Evolutionary conservation across 2,113 vertebrate genomes (phyloP).

Genomic region (Cryptomyrus ogoouensis): DNA sequence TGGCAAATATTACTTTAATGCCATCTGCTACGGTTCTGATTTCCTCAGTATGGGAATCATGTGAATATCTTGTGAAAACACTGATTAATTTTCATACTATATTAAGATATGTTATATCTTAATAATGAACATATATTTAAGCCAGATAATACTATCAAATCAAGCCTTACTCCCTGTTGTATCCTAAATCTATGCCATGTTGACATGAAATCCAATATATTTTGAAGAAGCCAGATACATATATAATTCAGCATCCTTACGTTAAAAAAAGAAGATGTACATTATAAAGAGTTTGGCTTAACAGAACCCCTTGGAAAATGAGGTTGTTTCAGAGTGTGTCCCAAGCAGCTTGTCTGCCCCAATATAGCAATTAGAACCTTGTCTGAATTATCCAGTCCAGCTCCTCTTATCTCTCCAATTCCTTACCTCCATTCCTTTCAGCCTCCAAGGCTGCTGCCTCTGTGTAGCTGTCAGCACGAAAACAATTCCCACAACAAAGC

Average conservation of each 20-base stretch:
- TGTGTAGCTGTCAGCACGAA: conserved; percentile 22
- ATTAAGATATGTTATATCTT: not conserved
- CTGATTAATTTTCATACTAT: not conserved
- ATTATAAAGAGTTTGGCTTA: not conserved
- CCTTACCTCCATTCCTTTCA: conserved; percentile 7
- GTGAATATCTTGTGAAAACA: not conserved
- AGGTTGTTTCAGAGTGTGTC: conserved; percentile 26
- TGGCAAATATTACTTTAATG: not conserved
- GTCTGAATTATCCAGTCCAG: conserved; percentile 55
- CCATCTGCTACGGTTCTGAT: not conserved
- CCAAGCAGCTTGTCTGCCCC: conserved; percentile 37
- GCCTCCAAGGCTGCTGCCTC: conserved; percentile 18
- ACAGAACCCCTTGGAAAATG: not conserved
- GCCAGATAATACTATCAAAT: not conserved
- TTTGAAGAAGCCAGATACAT: not conserved
- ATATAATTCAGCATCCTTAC: not conserved
- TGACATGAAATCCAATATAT: not conserved
- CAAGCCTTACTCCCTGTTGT: not conserved
- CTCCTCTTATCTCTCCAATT: conserved; percentile 44
- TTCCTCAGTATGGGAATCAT: not conserved
- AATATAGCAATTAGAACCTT: conserved; percentile 34
- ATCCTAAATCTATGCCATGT: not conserved
- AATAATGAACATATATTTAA: not conserved
- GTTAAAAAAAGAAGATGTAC: not conserved
- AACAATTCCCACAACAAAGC: conserved; percentile 4